Conservation (phyloP, 2,113 vertebrate species). For the Pholis gunnellus region DNA sequence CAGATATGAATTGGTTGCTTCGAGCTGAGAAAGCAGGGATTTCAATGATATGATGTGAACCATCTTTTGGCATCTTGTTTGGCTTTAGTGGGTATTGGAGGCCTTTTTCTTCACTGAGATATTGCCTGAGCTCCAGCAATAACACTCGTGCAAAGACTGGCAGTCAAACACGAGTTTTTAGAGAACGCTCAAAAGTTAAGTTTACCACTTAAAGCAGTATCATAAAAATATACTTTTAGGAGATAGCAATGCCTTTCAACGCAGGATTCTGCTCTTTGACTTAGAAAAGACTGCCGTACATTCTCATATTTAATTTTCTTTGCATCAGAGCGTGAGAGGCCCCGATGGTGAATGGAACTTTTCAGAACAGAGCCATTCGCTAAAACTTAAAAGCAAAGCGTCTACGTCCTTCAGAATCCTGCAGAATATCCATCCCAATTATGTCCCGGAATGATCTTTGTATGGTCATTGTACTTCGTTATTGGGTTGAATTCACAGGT, state of each 20-base stretch:
- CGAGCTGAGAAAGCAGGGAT: constrained; percentile 22
- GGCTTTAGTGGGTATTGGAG: constrained; percentile 1
- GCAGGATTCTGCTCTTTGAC: too few species aligned
- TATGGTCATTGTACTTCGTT: neutral
- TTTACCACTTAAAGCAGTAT: neutral
- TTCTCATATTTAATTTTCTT: too few species aligned
- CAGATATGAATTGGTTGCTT: constrained; percentile 8
- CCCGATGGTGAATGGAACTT: too few species aligned
- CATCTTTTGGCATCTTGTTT: neutral
- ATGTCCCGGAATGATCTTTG: constrained; percentile 1
- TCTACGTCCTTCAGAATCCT: constrained; percentile 5
- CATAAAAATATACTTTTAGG: too few species aligned
- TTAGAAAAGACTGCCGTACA: too few species aligned
- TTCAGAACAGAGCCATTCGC: constrained; percentile 9
- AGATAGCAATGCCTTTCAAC: too few species aligned
- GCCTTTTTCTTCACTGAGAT: neutral
- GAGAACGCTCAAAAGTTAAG: neutral
- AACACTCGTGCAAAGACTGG: neutral
- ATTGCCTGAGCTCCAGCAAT: neutral
- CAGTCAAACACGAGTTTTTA: neutral
- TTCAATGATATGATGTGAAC: neutral
- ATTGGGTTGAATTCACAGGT: neutral
- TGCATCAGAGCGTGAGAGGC: too few species aligned
- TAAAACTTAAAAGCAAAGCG: neutral
- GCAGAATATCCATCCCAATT: neutral